A percentile compares a stretch with the other conserved stretches of the same genome.
Evolutionary conservation across 2,113 vertebrate genomes (phyloP).

Genomic region (Ochotona princeps): DNA sequence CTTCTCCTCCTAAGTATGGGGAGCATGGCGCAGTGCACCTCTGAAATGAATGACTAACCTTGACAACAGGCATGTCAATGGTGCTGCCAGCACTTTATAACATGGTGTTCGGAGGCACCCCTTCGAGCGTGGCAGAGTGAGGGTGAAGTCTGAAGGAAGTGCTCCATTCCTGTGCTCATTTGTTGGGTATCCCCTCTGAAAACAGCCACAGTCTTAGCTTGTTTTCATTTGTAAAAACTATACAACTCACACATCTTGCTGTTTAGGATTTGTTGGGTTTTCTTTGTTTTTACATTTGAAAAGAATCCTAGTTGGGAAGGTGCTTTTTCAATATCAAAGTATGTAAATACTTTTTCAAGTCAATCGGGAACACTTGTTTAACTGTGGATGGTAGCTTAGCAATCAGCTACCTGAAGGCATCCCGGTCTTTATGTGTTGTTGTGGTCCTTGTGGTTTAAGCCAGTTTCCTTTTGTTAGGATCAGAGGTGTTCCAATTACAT

Average conservation of each 20-base stretch:
- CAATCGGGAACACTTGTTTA: neutral
- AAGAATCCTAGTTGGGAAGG: neutral
- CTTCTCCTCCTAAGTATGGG: neutral
- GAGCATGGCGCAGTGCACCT: neutral
- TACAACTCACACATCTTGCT: neutral
- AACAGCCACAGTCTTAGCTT: neutral
- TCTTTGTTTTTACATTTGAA: too few species aligned
- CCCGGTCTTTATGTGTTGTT: neutral
- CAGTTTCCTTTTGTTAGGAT: neutral
- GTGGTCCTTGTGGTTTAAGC: neutral
- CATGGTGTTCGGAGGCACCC: neutral
- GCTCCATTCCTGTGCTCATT: neutral
- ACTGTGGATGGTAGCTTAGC: neutral
- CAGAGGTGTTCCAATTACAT: neutral
- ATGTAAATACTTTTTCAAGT: slow-evolving; percentile 30
- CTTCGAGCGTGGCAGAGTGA: neutral
- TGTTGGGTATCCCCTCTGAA: neutral
- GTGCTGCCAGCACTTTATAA: neutral
- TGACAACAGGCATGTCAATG: neutral
- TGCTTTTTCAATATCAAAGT: neutral
- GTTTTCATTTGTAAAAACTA: slow-evolving; percentile 30
- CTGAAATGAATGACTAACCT: slow-evolving; percentile 60
- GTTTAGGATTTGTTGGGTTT: slow-evolving; percentile 44
- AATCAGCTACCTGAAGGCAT: neutral
- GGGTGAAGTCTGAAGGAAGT: neutral